Percentiles rank a stretch among this genome's conserved stretches.
Conservation (phyloP, 2,797 vertebrate species). For the Sebastes diaconus region DNA sequence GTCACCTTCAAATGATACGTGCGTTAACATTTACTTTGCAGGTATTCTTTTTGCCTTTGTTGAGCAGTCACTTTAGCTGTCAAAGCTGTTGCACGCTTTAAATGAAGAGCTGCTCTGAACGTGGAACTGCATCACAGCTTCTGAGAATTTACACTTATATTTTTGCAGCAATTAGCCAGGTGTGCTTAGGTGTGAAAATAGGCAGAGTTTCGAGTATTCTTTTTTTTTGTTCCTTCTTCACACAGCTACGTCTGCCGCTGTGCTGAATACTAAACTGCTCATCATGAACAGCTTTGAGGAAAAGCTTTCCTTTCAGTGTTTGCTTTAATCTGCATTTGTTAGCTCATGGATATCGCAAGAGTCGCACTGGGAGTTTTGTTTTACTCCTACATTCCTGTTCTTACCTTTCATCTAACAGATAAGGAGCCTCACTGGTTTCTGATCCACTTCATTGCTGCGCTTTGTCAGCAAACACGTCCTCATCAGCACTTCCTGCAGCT, state of each 20-base stretch:
- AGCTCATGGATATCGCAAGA: slow-evolving; percentile 4
- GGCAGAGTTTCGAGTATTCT: slow-evolving; percentile 9
- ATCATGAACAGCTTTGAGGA: slow-evolving; percentile 24
- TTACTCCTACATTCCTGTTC: slow-evolving; percentile 6
- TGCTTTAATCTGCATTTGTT: slow-evolving; percentile 50
- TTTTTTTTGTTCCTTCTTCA: slow-evolving; percentile 26
- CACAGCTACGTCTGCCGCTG: slow-evolving; percentile 5
- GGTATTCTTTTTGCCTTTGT: slow-evolving; percentile 18
- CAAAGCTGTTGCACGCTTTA: slow-evolving; percentile 13
- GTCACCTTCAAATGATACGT: slow-evolving; percentile 56
- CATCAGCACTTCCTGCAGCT: slow-evolving; percentile 38
- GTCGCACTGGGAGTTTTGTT: slow-evolving; percentile 14
- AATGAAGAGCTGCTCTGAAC: slow-evolving; percentile 27
- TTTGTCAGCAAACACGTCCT: slow-evolving; percentile 31
- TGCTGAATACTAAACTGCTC: slow-evolving; percentile 45
- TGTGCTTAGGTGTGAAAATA: slow-evolving; percentile 41
- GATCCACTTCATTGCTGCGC: slow-evolving; percentile 16
- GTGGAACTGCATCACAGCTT: slow-evolving; percentile 15
- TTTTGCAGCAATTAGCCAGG: slow-evolving; percentile 54
- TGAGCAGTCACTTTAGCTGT: slow-evolving; percentile 33
- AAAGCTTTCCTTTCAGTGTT: slow-evolving; percentile 38
- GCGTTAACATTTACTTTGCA: slow-evolving; percentile 16
- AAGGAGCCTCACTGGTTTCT: slow-evolving; percentile 5
- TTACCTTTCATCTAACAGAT: slow-evolving; percentile 34
- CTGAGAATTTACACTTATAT: slow-evolving; percentile 25